Base-by-base conservation (phyloP, 2,888 invertebrate genomes). In the Agrotis segetum region DNA sequence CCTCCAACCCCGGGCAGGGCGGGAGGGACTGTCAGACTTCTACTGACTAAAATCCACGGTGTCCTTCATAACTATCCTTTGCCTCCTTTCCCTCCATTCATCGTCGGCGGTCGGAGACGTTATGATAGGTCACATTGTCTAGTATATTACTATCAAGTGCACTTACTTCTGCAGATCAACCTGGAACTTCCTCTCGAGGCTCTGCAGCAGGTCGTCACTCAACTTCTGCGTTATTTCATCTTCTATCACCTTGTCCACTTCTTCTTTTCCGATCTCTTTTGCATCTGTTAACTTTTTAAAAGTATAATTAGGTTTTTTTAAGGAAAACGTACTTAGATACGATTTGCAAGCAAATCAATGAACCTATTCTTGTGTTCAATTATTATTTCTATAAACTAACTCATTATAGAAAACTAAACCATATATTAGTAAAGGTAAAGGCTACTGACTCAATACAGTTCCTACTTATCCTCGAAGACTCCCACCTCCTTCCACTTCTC, bases 101-200 rank as follows among this genome's bases (percentile, higher is more conserved):
- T n/a, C n/a, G n/a, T n/a, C n/a, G n/a, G n/a, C n/a, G n/a, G n/a
- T n/a, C n/a, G n/a, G n/a, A n/a, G n/a, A n/a, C n/a, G n/a, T n/a
- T n/a, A n/a, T 34, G 34, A 6, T 34, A 34, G 7, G 7, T 7
- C 34, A 34, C 34, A 16, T 56, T 2, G 17, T 19, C 14, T 47
- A 29, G 19, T 0, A 1, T 55, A 4, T 40, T 40, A 40, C 40
- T n/a, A 24, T 1, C 11, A 44, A 67, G 14, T n/a, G 7, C 21
- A 73, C 84, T 85, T 86, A 95, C 95, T 91, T 95, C 81, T 95
- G 92, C 3, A 96, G 85, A 69, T 96, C 96, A 1, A 94, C 92
- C 58, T 94, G 94, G 78, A 96, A 96, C 74, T 96, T 96, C 79
- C 90, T 93, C 80, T 96, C 95, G 34, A 96, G 91, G 77, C 96